Evolutionary conservation across 1,140 invertebrate species (phyloP).

Genomic region (Pentalonia nigronervosa): DNA sequence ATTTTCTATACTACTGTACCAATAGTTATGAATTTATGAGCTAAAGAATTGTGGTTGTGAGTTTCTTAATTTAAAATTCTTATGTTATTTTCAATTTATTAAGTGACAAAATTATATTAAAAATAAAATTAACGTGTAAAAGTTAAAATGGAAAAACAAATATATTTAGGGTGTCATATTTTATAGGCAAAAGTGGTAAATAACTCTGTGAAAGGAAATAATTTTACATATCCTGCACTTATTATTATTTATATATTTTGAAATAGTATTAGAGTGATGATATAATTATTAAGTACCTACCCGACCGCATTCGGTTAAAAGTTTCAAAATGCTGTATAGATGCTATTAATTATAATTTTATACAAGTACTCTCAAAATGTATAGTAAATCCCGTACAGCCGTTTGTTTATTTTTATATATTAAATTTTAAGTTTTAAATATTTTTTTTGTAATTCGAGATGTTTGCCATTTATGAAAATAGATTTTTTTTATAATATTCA

Average conservation of each 20-base stretch:
- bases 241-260: background rate
- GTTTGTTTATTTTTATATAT: background rate
- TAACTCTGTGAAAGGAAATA: background rate
- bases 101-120: background rate
- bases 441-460: background rate
- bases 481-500: background rate
- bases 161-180: background rate
- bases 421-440: background rate
- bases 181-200: background rate
- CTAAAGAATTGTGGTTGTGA: too few species aligned
- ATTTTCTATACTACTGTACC: background rate
- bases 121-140: background rate
- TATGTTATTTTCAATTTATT: background rate
- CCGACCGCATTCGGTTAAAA: background rate
- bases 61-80: background rate
- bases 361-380: background rate
- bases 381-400: background rate
- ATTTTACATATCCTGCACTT: background rate
- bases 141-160: background rate
- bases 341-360: background rate
- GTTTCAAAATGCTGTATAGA: background rate
- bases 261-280: background rate
- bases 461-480: background rate
- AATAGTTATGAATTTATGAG: background rate
- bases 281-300: constrained; percentile 13